Evolutionary conservation across 2,888 invertebrate genomes (phyloP).

Genomic region (Chromoteleia sp.): DNA sequence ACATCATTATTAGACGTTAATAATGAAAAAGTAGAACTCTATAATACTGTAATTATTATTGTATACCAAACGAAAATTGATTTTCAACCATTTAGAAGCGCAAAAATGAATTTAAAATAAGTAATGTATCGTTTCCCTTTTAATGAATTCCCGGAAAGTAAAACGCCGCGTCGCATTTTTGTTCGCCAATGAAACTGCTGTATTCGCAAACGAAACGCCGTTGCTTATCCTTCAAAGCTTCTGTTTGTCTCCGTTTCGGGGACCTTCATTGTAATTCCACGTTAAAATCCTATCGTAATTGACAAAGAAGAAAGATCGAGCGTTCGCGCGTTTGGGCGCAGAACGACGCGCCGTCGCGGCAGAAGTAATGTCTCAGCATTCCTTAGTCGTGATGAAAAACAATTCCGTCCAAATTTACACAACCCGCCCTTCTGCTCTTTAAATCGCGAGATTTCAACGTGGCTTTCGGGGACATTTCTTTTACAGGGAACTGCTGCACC

Average conservation of each 20-base stretch:
- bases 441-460: constrained; percentile 57
- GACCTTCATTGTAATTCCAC: constrained; percentile 9
- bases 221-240: constrained; percentile 56
- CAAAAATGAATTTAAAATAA: background rate
- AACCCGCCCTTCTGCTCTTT: constrained; percentile 24
- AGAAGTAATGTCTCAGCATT: constrained; percentile 50
- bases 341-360: constrained; percentile 30
- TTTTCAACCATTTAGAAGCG: background rate
- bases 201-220: constrained; percentile 40
- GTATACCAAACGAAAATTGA: too few species aligned
- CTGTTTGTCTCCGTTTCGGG: constrained; percentile 29
- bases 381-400: constrained; percentile 50
- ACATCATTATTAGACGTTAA: too few species aligned
- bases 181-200: constrained; percentile 45
- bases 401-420: constrained; percentile 59
- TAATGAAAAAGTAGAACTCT: too few species aligned
- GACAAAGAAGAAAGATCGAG: constrained; percentile 58
- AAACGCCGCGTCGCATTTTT: constrained; percentile 39
- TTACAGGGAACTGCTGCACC: constrained; percentile 64
- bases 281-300: constrained; percentile 65
- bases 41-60: too few species aligned
- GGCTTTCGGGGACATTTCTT: constrained; percentile 73
- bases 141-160: constrained; percentile 32
- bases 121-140: background rate
- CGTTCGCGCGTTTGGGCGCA: constrained; percentile 30